Evolutionary conservation across 2,888 invertebrate genomes (phyloP).

Genomic region (Agriopis leucophaearia): DNA sequence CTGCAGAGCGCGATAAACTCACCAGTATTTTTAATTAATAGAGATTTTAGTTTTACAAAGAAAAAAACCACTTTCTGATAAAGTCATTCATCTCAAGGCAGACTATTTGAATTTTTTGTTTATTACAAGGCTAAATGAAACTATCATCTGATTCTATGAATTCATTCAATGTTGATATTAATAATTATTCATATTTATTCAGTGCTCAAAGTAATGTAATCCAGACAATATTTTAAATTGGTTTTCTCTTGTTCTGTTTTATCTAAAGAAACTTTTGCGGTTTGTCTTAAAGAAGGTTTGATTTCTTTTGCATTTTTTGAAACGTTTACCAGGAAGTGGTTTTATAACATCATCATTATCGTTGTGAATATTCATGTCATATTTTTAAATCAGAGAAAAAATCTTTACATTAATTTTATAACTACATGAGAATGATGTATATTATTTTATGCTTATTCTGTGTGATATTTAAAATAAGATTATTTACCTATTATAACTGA

Average conservation of each 20-base stretch:
- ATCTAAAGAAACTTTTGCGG: too few species aligned
- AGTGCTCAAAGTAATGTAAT: too few species aligned
- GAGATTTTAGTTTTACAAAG: conserved; percentile 19
- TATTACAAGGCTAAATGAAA: too few species aligned
- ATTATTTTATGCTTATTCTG: conserved; percentile 59
- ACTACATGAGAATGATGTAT: conserved; percentile 45
- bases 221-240: too few species aligned
- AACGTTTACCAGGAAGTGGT: conserved; percentile 2
- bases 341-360: conserved; percentile 4
- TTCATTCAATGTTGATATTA: too few species aligned
- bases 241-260: too few species aligned
- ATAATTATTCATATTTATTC: too few species aligned
- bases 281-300: too few species aligned
- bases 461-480: conserved; percentile 74
- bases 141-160: too few species aligned
- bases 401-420: conserved; percentile 22
- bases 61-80: background rate
- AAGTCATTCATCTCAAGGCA: background rate
- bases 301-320: background rate
- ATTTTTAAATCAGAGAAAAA: conserved; percentile 6
- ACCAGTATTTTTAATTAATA: conserved; percentile 16
- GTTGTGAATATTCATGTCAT: conserved; percentile 32
- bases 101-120: too few species aligned
- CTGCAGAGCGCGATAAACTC: conserved; percentile 75
- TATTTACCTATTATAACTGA: conserved; percentile 13